phyloP scores from a whole-genome alignment of 2,113 vertebrate genomes.

The Chiloscyllium plagiosum region DNA sequence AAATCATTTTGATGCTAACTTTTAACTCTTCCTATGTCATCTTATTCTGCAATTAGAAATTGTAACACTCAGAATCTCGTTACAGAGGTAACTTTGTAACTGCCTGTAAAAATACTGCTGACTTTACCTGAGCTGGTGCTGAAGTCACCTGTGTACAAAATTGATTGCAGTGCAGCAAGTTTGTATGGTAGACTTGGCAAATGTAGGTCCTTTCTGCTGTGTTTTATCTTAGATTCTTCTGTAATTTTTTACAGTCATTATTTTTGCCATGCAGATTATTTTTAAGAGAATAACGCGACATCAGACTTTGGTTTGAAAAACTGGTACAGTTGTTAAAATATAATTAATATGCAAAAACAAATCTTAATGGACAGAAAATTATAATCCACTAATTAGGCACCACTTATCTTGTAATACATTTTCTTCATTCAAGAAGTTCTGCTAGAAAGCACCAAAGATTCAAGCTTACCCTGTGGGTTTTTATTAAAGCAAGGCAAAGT shows the following conservation, averaged over 20 bases:
- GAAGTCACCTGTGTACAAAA: neutral
- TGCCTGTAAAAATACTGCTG: neutral
- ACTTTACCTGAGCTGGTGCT: neutral
- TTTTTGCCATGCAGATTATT: neutral
- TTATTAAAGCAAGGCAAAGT: neutral
- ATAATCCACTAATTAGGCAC: neutral
- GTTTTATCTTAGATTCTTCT: neutral
- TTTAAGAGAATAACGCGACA: neutral
- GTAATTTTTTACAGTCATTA: neutral
- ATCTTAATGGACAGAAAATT: neutral
- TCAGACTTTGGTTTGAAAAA: neutral
- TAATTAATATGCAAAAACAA: neutral
- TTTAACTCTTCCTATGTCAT: neutral
- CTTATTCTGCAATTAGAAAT: neutral
- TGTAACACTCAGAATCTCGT: neutral
- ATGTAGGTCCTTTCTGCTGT: neutral
- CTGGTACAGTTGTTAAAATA: neutral
- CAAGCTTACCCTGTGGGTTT: neutral
- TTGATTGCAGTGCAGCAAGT: neutral
- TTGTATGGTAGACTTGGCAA: neutral
- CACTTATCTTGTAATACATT: neutral
- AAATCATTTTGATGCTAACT: neutral
- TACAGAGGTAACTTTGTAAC: neutral
- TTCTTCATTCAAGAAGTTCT: neutral
- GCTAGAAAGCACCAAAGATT: neutral